Evolutionary conservation across 2,797 vertebrate species (phyloP).

Genomic region (Peromyscus attwateri): DNA sequence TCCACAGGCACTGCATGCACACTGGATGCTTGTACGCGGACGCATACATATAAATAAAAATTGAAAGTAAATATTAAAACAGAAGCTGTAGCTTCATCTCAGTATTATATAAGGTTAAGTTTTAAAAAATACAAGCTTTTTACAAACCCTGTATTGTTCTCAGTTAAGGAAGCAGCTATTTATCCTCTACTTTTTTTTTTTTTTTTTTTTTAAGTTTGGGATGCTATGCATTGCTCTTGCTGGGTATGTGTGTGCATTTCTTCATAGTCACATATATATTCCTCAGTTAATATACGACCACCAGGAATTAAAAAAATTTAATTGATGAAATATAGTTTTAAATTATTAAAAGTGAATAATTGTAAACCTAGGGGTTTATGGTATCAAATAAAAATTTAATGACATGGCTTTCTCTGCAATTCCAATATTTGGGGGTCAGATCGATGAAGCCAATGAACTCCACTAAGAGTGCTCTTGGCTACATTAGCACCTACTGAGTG

Average conservation of each 20-base stretch:
- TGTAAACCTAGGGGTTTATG: slow-evolving; percentile 14
- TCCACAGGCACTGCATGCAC: neutral
- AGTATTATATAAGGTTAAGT: neutral
- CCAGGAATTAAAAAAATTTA: neutral
- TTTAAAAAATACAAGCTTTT: neutral
- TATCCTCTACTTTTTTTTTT: neutral
- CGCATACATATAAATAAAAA: neutral
- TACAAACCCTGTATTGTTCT: neutral
- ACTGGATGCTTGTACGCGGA: neutral
- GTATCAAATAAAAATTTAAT: neutral
- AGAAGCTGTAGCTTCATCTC: neutral
- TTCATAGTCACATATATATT: neutral
- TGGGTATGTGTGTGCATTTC: neutral
- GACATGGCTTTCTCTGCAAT: neutral
- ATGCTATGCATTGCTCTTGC: neutral
- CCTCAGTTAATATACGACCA: neutral
- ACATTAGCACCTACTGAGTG: neutral
- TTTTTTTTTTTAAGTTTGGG: neutral
- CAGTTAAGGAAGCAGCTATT: neutral
- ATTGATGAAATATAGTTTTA: slow-evolving; percentile 31
- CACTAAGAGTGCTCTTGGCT: neutral
- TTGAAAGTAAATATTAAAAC: neutral
- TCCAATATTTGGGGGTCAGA: neutral
- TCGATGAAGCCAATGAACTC: neutral
- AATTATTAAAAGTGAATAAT: slow-evolving; percentile 53